Evolutionary conservation across 2,113 vertebrate species (phyloP).

Genomic region (Trogon melanurus): DNA sequence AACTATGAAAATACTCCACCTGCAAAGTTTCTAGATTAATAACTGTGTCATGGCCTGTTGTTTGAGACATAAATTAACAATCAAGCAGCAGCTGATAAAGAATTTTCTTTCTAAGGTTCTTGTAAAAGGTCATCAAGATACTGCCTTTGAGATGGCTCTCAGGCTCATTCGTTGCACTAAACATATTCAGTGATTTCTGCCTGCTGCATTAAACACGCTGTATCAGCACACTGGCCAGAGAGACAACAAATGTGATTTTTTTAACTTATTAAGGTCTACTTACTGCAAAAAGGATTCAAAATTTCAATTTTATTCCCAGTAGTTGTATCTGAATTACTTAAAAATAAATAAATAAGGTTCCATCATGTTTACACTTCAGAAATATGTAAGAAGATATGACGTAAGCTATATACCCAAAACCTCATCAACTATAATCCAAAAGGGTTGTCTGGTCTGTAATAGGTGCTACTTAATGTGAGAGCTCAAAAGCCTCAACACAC

Average conservation of each 20-base stretch:
- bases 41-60: background rate
- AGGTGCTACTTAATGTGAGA: background rate
- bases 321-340: background rate
- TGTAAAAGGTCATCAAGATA: slow-evolving; percentile 5
- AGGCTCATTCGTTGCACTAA: background rate
- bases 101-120: background rate
- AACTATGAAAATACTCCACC: background rate
- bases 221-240: background rate
- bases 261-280: background rate
- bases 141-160: background rate
- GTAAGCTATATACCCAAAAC: background rate
- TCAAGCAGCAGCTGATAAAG: background rate
- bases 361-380: background rate
- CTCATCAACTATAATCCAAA: background rate
- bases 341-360: background rate
- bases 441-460: background rate
- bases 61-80: background rate
- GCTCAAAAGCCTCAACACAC: background rate
- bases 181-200: background rate
- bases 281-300: background rate
- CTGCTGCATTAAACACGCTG: background rate
- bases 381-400: background rate
- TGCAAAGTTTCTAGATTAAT: background rate
- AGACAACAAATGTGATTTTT: background rate
- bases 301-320: background rate